A percentile compares a stretch with the other conserved stretches of the same genome.
phyloP scores from a whole-genome alignment of 2,888 invertebrate genomes.

The Anticlea derivata region DNA sequence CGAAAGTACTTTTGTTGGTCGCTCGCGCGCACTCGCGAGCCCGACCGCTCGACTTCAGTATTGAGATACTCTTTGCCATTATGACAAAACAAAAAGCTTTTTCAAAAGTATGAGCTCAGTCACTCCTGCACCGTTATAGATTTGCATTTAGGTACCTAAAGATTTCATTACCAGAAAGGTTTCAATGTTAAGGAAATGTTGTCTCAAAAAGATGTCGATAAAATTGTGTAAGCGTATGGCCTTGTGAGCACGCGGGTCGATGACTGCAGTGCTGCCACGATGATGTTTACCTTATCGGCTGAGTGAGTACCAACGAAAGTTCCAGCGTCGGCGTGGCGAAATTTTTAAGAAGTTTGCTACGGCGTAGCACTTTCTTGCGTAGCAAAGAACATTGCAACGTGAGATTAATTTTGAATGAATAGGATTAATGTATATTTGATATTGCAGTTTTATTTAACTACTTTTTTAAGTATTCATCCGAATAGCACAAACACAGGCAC shows the following conservation, averaged over 20 bases:
- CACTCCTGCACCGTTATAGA: slow-evolving; percentile 46
- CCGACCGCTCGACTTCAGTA: slow-evolving; percentile 75
- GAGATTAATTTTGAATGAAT: background rate
- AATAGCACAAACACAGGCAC: no score
- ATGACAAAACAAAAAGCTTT: slow-evolving; percentile 70
- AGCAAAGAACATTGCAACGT: slow-evolving; percentile 12
- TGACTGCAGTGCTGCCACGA: slow-evolving; percentile 61
- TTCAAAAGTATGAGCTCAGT: slow-evolving; percentile 52
- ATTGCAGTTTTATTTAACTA: no score
- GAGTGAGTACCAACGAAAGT: slow-evolving; percentile 69
- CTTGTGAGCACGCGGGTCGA: slow-evolving; percentile 69
- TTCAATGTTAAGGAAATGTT: slow-evolving; percentile 24
- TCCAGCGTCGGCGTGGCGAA: slow-evolving; percentile 51
- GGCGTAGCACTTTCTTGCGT: slow-evolving; percentile 43
- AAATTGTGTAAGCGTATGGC: slow-evolving; percentile 77
- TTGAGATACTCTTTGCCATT: slow-evolving; percentile 69
- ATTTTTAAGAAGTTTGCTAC: slow-evolving; percentile 50
- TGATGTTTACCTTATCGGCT: slow-evolving; percentile 76
- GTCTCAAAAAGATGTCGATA: slow-evolving; percentile 48
- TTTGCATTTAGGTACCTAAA: slow-evolving; percentile 33
- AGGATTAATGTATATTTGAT: no score
- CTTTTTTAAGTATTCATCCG: no score
- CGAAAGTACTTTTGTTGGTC: slow-evolving; percentile 80
- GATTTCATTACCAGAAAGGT: slow-evolving; percentile 12
- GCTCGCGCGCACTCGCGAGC: slow-evolving; percentile 57